These are phyloP conservation scores for Sinopyrophorus schimmeli DNA, from an alignment of 2,888 invertebrate species.

Conservation along the genomic window DNA sequence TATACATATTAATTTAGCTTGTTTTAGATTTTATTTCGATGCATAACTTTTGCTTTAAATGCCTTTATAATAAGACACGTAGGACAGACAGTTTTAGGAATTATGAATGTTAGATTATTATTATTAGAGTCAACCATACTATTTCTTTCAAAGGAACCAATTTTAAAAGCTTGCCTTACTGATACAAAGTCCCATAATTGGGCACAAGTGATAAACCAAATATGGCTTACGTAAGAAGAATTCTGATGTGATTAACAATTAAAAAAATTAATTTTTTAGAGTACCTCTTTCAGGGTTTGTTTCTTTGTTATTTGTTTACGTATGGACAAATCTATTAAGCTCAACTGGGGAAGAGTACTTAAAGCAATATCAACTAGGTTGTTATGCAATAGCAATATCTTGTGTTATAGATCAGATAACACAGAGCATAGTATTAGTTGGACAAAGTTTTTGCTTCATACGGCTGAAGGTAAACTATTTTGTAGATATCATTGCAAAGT, in stretches of 20 bases:
- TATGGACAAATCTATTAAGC: conserved; percentile 81
- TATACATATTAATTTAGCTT: neutral
- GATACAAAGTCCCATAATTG: conserved; percentile 71
- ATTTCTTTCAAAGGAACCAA: conserved; percentile 90
- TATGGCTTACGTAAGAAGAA: conserved; percentile 87
- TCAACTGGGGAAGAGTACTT: conserved; percentile 67
- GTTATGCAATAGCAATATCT: conserved; percentile 81
- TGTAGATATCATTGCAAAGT: neutral
- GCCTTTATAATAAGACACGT: conserved; percentile 92
- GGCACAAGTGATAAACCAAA: conserved; percentile 88
- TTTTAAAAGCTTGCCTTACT: conserved; percentile 83
- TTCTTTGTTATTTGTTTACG: conserved; percentile 73
- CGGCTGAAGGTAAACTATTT: conserved; percentile 71
- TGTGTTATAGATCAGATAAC: conserved; percentile 85
- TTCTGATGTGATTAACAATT: too few species aligned
- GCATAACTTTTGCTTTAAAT: conserved; percentile 89
- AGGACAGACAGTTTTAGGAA: conserved; percentile 87
- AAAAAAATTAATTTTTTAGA: conserved; percentile 54
- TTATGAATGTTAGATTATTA: conserved; percentile 93
- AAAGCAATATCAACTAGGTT: conserved; percentile 69
- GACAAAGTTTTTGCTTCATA: conserved; percentile 88
- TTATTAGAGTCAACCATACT: conserved; percentile 89
- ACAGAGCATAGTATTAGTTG: conserved; percentile 82
- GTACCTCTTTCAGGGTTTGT: conserved; percentile 79
- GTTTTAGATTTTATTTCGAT: conserved; percentile 72